Conservation (phyloP, 2,797 vertebrate species). For the Sebastolobus alascanus region DNA sequence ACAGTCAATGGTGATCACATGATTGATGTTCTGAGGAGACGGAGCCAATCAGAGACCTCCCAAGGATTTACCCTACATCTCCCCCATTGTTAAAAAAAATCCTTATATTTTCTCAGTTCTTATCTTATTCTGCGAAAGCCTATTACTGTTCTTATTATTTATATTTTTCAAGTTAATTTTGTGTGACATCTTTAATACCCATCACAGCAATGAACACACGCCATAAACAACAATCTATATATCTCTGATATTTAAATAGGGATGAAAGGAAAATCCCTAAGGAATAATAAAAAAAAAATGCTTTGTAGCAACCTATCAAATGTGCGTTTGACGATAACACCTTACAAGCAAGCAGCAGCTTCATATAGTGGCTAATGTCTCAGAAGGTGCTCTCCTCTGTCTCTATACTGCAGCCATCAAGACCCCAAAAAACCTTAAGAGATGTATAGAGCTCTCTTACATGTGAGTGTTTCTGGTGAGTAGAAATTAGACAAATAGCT, state of each 20-base stretch:
- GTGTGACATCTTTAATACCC: neutral
- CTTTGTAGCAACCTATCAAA: neutral
- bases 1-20: neutral
- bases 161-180: neutral
- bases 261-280: neutral
- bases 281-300: neutral
- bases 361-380: neutral
- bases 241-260: neutral
- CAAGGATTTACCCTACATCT: neutral
- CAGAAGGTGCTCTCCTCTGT: neutral
- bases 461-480: neutral
- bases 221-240: conserved; percentile 2
- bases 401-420: neutral
- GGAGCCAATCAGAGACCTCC: neutral
- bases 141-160: neutral
- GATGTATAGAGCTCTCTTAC: neutral
- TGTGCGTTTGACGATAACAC: neutral
- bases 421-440: neutral
- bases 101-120: neutral
- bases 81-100: neutral
- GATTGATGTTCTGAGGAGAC: neutral
- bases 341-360: neutral
- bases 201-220: neutral
- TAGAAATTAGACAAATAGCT: neutral
- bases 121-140: neutral